A percentile compares a stretch with the other conserved stretches of the same genome.
Conservation (phyloP, 1,140 invertebrate genomes). For the Listronotus bonariensis region DNA sequence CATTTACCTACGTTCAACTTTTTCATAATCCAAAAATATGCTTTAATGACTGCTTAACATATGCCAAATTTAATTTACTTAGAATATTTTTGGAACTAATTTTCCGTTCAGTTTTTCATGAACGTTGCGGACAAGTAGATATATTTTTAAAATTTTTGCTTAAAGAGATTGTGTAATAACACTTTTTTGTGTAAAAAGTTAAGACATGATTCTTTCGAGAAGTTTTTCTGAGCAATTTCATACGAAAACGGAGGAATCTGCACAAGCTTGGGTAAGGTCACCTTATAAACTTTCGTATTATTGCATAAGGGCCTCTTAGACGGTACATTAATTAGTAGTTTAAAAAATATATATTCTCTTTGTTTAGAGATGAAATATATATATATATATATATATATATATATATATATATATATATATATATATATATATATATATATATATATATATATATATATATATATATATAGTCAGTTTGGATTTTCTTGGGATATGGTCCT, state of each 20-base stretch:
- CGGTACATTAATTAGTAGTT: too few species aligned
- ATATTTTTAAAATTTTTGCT: constrained; percentile 4
- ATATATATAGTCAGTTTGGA: too few species aligned
- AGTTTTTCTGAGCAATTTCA: constrained; percentile 42
- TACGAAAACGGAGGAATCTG: constrained; percentile 40
- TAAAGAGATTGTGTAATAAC: too few species aligned
- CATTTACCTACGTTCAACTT: neutral
- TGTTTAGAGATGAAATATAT: too few species aligned
- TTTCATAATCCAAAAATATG: constrained; percentile 11
- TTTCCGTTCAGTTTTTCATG: constrained; percentile 28
- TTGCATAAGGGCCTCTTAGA: too few species aligned
- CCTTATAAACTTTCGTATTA: neutral
- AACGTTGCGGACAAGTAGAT: constrained; percentile 23
- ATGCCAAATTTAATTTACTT: neutral
- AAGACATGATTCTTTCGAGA: constrained; percentile 45
- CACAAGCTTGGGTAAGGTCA: constrained; percentile 49
- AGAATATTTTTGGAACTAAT: constrained; percentile 1
- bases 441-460: too few species aligned
- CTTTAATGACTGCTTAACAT: constrained; percentile 4
- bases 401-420: too few species aligned
- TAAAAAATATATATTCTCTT: too few species aligned
- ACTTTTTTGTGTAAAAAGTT: neutral
- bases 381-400: too few species aligned
- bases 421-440: too few species aligned
- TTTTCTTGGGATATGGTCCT: too few species aligned